Evolutionary conservation across 2,888 invertebrate genomes (phyloP), one percentile per base, ranked within the genome.

Genomic region (Polyploca ridens): DNA sequence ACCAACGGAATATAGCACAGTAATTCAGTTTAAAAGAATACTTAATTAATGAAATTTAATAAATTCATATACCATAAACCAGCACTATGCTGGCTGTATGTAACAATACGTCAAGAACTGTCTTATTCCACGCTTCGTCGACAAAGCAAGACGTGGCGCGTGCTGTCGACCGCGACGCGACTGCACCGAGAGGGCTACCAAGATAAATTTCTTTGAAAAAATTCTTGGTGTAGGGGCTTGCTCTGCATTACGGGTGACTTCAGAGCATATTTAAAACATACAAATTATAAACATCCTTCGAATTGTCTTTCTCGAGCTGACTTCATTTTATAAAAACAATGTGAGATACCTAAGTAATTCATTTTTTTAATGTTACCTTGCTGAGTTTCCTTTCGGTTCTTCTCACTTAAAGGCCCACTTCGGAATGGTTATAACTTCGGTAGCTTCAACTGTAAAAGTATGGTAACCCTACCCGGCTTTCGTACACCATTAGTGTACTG

Each of bases 121-220:
- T 64, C 69, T 27, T 1, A 27, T 27, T 65, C 70, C 81, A 89
- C 89, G 90, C 81, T 88, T 73, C 76, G 80, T 66, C 75, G 86
- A 79, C 81, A 85, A 71, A 79, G 85, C 89, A 84, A 76, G 84
- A 85, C 87, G 79, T 64, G 72, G 41, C 82, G 74, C 66, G 71
- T 74, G 80, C 87, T 77, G 89, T 89, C 75, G 76, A 87, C 82
- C 77, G 64, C n/a, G 27, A 61, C 60, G 60, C 60, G 16, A 41
- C 61, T 14, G 41, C 41, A 3, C 54, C 19, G 3, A n/a, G 14
- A 54, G 54, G 54, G 54, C 10, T 54, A 16, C 54, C 54, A 54
- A 1, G n/a, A n/a, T n/a, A n/a, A n/a, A n/a, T n/a, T n/a, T n/a
- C n/a, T 54, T 19, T 54, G 54, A 8, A 0, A 19, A 19, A 19